Conservation (phyloP, 2,797 vertebrate genomes). For the Monodelphis domestica region DNA sequence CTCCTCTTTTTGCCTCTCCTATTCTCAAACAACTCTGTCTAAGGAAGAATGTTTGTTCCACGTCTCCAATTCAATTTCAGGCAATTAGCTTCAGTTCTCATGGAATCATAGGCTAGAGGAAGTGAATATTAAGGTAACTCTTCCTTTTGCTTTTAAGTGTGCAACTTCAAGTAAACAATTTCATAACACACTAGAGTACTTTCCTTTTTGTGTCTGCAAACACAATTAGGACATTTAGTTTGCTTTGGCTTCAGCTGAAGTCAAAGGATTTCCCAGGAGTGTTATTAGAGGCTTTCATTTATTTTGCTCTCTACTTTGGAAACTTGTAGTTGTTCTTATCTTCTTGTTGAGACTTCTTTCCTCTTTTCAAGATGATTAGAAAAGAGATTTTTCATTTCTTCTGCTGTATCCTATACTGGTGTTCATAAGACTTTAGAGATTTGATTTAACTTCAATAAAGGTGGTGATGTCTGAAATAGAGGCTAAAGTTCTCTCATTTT, state of each 20-base stretch:
- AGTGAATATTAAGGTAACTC: not conserved
- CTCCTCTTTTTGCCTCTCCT: constrained; percentile 3
- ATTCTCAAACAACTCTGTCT: constrained; percentile 1
- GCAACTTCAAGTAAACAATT: not conserved
- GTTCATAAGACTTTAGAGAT: constrained; percentile 16
- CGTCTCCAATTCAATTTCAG: constrained; percentile 8
- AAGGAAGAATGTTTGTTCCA: not conserved
- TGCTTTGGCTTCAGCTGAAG: constrained; percentile 22
- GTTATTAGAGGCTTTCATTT: not conserved
- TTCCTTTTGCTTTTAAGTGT: constrained; percentile 1
- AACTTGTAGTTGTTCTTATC: not conserved
- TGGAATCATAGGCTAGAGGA: not conserved
- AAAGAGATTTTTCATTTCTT: not conserved
- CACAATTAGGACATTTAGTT: not conserved
- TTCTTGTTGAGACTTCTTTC: not conserved
- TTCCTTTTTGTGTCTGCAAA: not conserved
- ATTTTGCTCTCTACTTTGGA: not conserved
- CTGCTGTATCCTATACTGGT: constrained; percentile 18
- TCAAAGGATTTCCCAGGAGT: not conserved
- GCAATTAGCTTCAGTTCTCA: constrained; percentile 19
- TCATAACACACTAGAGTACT: not conserved
- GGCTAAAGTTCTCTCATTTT: not conserved
- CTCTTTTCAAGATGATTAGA: not conserved
- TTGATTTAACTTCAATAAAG: not conserved
- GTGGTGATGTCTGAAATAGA: not conserved